phyloP scores from a whole-genome alignment of 2,797 vertebrate genomes.

The Heliangelus exortis region DNA sequence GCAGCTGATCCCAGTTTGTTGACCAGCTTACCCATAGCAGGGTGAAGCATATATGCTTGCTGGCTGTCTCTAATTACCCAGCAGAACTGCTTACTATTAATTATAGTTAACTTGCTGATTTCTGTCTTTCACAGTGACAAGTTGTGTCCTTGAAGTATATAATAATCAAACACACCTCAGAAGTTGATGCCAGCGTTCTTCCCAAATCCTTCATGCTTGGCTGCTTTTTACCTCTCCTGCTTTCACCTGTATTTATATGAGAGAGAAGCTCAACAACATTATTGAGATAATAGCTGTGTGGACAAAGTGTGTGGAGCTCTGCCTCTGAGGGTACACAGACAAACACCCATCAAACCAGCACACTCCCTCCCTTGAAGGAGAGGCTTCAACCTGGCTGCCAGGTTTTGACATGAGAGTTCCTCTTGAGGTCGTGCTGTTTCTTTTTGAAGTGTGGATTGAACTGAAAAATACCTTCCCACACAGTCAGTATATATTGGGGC shows the following conservation, averaged over 20 bases:
- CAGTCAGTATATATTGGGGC: rapidly evolving
- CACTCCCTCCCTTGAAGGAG: background rate
- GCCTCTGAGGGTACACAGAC: background rate
- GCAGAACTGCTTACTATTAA: constrained; percentile 16
- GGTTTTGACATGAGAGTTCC: background rate
- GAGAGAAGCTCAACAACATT: background rate
- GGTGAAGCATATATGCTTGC: background rate
- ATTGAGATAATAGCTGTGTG: background rate
- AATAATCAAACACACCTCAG: background rate
- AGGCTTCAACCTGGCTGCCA: background rate
- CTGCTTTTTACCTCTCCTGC: constrained; percentile 5
- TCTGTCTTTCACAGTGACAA: background rate
- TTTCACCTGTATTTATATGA: background rate
- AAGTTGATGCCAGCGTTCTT: background rate
- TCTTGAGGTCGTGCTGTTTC: rapidly evolving
- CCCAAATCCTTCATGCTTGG: background rate
- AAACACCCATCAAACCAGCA: background rate
- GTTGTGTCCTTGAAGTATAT: constrained; percentile 13
- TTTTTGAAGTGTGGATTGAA: background rate
- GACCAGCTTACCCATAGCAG: background rate
- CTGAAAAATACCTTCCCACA: background rate
- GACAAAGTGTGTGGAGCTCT: background rate
- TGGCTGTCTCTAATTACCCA: constrained; percentile 30
- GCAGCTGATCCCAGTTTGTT: background rate
- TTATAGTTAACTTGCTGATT: constrained; percentile 35